These are phyloP conservation scores for Onychomys torridus DNA, from an alignment of 2,797 vertebrate species.

Conservation along the genomic window DNA sequence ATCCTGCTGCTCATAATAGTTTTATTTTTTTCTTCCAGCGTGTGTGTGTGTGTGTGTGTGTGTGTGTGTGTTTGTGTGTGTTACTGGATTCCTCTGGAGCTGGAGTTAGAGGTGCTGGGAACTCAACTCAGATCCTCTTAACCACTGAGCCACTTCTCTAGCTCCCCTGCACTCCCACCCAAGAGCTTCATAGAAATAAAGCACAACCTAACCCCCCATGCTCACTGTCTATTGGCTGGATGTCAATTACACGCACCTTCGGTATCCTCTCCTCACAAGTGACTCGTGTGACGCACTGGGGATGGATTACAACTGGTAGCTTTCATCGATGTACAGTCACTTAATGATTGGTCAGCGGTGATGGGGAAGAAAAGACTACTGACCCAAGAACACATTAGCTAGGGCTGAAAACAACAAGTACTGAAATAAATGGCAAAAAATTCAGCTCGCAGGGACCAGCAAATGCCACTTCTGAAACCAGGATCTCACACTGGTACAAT, in stretches of 20 bases:
- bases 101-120: not conserved
- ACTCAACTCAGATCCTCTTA: not conserved
- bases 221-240: not conserved
- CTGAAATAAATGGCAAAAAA: slow-evolving; percentile 43
- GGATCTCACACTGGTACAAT: not conserved
- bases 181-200: slow-evolving; percentile 46
- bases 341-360: slow-evolving; percentile 47
- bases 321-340: slow-evolving; percentile 31
- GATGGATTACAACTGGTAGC: not conserved
- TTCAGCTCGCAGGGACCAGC: not conserved
- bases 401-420: slow-evolving; percentile 46
- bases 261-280: not conserved
- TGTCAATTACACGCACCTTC: not conserved
- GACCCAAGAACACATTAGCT: not conserved
- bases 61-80: no score
- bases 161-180: no score
- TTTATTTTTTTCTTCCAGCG: not conserved
- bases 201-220: not conserved
- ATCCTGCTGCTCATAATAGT: no score
- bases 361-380: slow-evolving; percentile 1
- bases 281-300: not conserved
- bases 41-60: not conserved
- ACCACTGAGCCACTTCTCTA: not conserved
- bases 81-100: no score
- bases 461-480: slow-evolving; percentile 3